phyloP scores from a whole-genome alignment of 2,113 vertebrate genomes.

The Chauna torquata region DNA sequence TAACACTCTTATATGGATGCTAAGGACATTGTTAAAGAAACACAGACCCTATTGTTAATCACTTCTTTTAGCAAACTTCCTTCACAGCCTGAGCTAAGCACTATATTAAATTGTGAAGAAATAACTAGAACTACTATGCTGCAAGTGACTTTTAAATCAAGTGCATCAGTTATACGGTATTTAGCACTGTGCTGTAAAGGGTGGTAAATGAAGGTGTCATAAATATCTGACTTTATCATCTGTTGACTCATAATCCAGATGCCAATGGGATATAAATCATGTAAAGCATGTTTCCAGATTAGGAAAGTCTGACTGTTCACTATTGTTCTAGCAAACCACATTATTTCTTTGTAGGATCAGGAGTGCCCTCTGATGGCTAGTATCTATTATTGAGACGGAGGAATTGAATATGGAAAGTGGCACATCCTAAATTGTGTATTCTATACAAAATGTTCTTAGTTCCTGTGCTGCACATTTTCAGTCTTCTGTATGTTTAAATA shows the following conservation, averaged over 20 bases:
- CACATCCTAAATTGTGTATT: background rate
- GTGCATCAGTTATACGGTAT: slow-evolving; percentile 55
- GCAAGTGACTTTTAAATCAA: slow-evolving; percentile 69
- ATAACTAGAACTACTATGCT: slow-evolving; percentile 43
- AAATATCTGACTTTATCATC: slow-evolving; percentile 76
- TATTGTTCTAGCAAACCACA: background rate
- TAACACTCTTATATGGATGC: background rate
- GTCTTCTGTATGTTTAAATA: background rate
- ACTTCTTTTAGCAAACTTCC: slow-evolving; percentile 36
- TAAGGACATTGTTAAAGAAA: slow-evolving; percentile 44
- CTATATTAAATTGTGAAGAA: slow-evolving; percentile 50
- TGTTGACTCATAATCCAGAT: slow-evolving; percentile 74
- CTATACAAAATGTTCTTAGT: background rate
- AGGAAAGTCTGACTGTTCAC: slow-evolving; percentile 43
- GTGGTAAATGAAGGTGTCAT: slow-evolving; percentile 66
- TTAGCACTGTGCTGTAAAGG: slow-evolving; percentile 63
- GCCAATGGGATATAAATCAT: slow-evolving; percentile 68
- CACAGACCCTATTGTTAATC: slow-evolving; percentile 34
- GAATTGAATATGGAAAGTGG: background rate
- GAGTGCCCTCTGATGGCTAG: slow-evolving; percentile 72
- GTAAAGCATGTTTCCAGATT: slow-evolving; percentile 54
- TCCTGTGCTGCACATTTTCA: background rate
- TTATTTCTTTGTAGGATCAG: slow-evolving; percentile 48
- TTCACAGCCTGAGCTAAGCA: slow-evolving; percentile 47
- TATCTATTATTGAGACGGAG: background rate